Evolutionary conservation across 2,888 invertebrate species (phyloP).

Genomic region (Drosophila buzzatii): DNA sequence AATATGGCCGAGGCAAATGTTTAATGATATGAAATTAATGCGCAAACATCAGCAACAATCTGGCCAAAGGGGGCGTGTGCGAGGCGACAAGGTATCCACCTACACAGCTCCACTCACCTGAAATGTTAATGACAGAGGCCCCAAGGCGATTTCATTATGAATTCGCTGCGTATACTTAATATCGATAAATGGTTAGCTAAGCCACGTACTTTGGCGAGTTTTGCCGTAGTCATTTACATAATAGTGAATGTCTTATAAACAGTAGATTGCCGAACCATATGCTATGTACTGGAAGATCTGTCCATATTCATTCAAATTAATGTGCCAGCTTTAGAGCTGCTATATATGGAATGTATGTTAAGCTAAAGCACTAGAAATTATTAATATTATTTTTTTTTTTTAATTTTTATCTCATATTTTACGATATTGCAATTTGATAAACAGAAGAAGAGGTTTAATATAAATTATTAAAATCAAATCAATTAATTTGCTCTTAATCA

Average conservation of each 20-base stretch:
- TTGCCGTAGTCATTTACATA: background rate
- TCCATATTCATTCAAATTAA: too few relatives aligned
- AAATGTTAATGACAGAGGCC: slow-evolving; percentile 67
- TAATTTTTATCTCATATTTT: too few relatives aligned
- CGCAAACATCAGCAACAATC: slow-evolving; percentile 59
- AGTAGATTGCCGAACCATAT: too few relatives aligned
- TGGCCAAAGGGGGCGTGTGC: slow-evolving; percentile 8
- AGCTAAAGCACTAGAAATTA: too few relatives aligned
- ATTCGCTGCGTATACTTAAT: slow-evolving; percentile 40
- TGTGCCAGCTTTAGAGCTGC: too few relatives aligned
- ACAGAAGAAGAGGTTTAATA: too few relatives aligned
- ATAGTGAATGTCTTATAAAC: background rate
- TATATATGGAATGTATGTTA: too few relatives aligned
- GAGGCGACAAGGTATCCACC: background rate
- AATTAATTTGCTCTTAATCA: too few relatives aligned
- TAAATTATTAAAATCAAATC: too few relatives aligned
- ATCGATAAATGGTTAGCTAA: slow-evolving; percentile 10
- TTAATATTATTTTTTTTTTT: too few relatives aligned
- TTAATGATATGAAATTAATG: slow-evolving; percentile 75
- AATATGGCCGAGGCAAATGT: slow-evolving; percentile 57
- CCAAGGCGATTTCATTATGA: slow-evolving; percentile 35
- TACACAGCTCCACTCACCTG: slow-evolving; percentile 29
- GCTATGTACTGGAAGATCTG: too few relatives aligned
- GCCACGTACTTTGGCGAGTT: background rate
- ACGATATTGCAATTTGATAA: too few relatives aligned